Evolutionary conservation across 2,888 invertebrate species (phyloP), one percentile per base, ranked within the genome.

Genomic region (Dryocosmus kuriphilus): DNA sequence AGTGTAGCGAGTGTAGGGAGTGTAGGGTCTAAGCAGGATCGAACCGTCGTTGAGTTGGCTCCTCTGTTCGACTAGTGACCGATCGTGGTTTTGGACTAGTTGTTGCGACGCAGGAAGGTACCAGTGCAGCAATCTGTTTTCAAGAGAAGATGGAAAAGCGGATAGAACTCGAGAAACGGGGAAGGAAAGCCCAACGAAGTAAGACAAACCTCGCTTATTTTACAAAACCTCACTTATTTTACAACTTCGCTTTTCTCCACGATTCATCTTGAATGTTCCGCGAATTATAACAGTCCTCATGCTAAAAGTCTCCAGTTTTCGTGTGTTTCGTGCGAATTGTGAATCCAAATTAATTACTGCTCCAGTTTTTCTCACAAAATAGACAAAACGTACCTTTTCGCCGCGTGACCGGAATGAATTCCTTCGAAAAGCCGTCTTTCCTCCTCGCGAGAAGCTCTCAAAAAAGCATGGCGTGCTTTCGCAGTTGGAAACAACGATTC

Each of bases 101-200:
- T 86, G 90, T 87, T 89, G 89, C 90, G 90, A 90, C 90, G 90
- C 89, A 90, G 88, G 88, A 88, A 88, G 86, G 87, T 87, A 14
- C 41, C 41, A 41, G 41, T 41, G 86, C 86, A 86, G 80, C 83
- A 83, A 81, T 84, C 79, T 77, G 81, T 83, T 83, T 81, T 80
- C 41, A 41, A 41, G 77, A 77, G 81, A 80, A 76, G 81, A 81
- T 98, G 98, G 98, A 98, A 94, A 98, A 98, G 92, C 96, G 98
- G 93, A 96, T 99, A 94, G 96, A 96, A 91, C 94, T 98, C 92
- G 99, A 99, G 94, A 96, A 97, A 93, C 94, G 98, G 91, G 98
- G 98, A 92, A 95, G 96, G 92, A 95, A 95, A 92, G n/a, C 96
- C 98, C 88, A 95, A 95, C 92, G 96, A 98, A 94, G 98, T 98